Evolutionary conservation across 2,888 invertebrate genomes (phyloP), one percentile per base, ranked within the genome.

Genomic region (Diploptera punctata): DNA sequence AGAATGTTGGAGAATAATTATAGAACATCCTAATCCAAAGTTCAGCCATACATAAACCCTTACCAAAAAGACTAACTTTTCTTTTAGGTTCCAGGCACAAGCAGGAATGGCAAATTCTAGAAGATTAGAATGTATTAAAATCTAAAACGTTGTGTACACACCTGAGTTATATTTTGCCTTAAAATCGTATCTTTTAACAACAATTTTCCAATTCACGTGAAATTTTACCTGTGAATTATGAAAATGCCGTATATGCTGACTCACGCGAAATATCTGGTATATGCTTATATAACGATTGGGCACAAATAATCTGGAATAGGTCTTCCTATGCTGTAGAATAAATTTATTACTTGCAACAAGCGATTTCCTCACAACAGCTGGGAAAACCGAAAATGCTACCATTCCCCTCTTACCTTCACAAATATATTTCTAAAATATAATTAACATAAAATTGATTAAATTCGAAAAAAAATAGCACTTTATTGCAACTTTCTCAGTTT

Each of bases 221-320:
- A 52, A 7, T 21, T 24, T 57, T 57, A 57, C 57, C 57, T 57
- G 57, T 29, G 57, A 57, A 26, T 57, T 26, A 16, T 29, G 57
- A 57, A 13, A 57, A 18, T 24, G 24, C 3, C 13, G 26, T 29
- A 26, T 57, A 4, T 57, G 57, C n/a, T 5, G 29, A 29, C n/a
- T 16, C 57, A 21, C 24, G 3, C 24, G 4, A 16, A 19, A 29
- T n/a, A 29, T 29, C 26, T 1, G 16, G 24, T 24, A 29, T 13
- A 5, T 57, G 57, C 29, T 57, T 57, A 24, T n/a, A 31, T 5
- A 57, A 29, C n/a, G 57, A n/a, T 29, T 29, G 16, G 16, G n/a
- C n/a, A 29, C 24, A 16, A 57, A 54, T 26, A 54, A 26, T 54
- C 26, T 52, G 13, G 18, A 13, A 24, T n/a, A n/a, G 5, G 16